These are phyloP conservation scores for Myathropa florea DNA, from an alignment of 2,888 invertebrate species.

Conservation along the genomic window DNA sequence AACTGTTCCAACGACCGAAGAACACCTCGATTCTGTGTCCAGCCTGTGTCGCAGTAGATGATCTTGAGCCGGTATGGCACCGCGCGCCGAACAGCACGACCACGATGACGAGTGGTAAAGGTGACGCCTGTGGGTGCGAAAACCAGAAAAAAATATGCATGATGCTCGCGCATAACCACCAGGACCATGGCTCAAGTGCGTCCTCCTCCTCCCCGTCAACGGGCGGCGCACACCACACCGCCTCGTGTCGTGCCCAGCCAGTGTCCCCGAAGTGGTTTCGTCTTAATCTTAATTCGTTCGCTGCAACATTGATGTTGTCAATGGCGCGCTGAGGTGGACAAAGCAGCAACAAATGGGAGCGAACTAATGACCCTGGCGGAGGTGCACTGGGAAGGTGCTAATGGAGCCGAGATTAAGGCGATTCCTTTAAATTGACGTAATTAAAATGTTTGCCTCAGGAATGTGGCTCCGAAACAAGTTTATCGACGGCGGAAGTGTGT, in stretches of 20 bases:
- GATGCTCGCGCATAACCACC: slow-evolving; percentile 39
- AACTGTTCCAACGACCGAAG: neutral
- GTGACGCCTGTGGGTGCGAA: slow-evolving; percentile 70
- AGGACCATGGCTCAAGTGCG: slow-evolving; percentile 52
- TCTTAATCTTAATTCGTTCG: slow-evolving; percentile 67
- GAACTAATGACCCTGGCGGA: slow-evolving; percentile 35
- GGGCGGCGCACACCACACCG: neutral
- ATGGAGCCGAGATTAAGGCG: slow-evolving; percentile 41
- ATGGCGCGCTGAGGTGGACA: neutral
- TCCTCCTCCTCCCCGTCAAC: neutral
- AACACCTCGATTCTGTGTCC: slow-evolving; percentile 37
- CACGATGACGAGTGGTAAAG: slow-evolving; percentile 51
- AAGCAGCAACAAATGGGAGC: slow-evolving; percentile 15
- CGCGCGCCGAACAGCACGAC: slow-evolving; percentile 21
- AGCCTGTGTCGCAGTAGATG: slow-evolving; percentile 56
- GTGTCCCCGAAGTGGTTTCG: slow-evolving; percentile 54
- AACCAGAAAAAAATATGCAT: slow-evolving; percentile 51
- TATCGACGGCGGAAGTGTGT: slow-evolving; percentile 40
- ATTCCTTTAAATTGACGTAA: slow-evolving; percentile 38
- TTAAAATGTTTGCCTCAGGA: slow-evolving; percentile 48
- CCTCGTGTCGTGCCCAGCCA: slow-evolving; percentile 2
- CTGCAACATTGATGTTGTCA: slow-evolving; percentile 49
- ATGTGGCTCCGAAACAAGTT: slow-evolving; percentile 41
- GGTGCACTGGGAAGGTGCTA: slow-evolving; percentile 63
- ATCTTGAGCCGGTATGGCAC: slow-evolving; percentile 55